These are phyloP conservation scores for Venturia canescens DNA, from an alignment of 1,140 invertebrate genomes.

Conservation along the genomic window DNA sequence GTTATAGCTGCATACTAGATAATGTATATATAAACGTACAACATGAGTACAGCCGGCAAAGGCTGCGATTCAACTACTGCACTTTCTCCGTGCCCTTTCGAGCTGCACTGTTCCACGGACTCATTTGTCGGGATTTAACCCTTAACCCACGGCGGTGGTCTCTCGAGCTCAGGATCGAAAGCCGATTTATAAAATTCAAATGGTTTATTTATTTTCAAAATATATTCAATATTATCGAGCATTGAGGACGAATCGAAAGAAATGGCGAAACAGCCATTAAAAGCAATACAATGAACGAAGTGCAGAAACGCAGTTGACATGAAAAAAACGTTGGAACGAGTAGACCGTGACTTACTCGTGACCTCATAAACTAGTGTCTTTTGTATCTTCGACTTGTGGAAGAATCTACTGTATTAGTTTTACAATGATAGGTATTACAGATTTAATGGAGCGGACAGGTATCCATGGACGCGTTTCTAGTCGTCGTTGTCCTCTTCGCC, in stretches of 20 bases:
- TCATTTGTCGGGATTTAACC: conserved; percentile 4
- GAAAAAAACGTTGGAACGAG: too few species aligned
- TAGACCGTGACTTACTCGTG: too few species aligned
- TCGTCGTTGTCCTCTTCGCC: neutral
- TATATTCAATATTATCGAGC: too few species aligned
- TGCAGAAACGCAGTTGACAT: too few species aligned
- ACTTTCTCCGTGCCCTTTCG: conserved; percentile 11
- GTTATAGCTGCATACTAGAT: neutral
- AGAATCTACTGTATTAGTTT: neutral
- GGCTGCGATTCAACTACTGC: neutral
- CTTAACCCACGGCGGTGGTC: neutral
- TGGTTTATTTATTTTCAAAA: neutral
- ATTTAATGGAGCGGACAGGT: conserved; percentile 16
- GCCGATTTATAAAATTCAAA: neutral
- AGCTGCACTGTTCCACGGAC: neutral
- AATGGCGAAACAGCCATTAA: too few species aligned
- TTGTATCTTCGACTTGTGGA: neutral
- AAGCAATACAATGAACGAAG: too few species aligned
- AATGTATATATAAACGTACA: neutral
- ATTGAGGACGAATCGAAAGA: too few species aligned
- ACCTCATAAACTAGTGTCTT: too few species aligned
- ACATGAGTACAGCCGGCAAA: neutral
- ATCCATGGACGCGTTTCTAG: neutral
- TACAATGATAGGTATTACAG: conserved; percentile 12
- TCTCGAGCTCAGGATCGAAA: neutral